Evolutionary conservation across 2,113 vertebrate species (phyloP), one percentile per base, ranked within the genome.

Genomic region (Hemiscyllium ocellatum): DNA sequence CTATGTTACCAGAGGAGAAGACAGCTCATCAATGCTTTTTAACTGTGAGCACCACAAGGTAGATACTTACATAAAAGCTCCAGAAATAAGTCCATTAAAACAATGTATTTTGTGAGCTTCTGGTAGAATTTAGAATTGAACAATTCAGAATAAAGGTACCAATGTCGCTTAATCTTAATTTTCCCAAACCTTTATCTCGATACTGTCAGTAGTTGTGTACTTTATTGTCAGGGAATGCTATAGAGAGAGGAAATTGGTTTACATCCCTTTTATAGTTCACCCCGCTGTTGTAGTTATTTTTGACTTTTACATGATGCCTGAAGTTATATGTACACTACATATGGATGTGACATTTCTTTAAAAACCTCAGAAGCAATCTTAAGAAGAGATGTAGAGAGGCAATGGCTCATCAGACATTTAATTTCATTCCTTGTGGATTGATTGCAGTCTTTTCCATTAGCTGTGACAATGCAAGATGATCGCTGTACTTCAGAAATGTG

Each of bases 391-490:
- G 61, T 42, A 95, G 89, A 96, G 96, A 97, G 96, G 97, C 76
- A 96, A 56, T 96, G 95, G 95, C 95, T 96, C 96, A 42, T 68
- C 85, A 96, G 95, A 94, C 37, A 96, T 97, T 96, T 96, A 7
- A 96, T 96, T 26, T 0, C 95, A 95, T 72, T 97, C 96, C 96
- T 93, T 19, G 15, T 96, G 80, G 96, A 95, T 96, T 96, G 95
- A 95, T 42, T 22, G 66, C 86, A 93, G 96, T 94, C 50, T 96
- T 97, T 97, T 96, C 95, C 96, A 96, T 97, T 96, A 96, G 96
- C 96, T 96, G 94, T 96, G 96, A 96, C 96, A 97, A 96, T 89
- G 50, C 26, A 95, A 96, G 94, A 96, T 97, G 97, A 97, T 96
- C 96, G 96, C 96, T 96, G 95, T 80, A 97, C 96, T 96, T 96